Percentiles rank a stretch among this genome's conserved stretches.
Conservation (phyloP, 2,888 invertebrate species). For the Tetropium fuscum region DNA sequence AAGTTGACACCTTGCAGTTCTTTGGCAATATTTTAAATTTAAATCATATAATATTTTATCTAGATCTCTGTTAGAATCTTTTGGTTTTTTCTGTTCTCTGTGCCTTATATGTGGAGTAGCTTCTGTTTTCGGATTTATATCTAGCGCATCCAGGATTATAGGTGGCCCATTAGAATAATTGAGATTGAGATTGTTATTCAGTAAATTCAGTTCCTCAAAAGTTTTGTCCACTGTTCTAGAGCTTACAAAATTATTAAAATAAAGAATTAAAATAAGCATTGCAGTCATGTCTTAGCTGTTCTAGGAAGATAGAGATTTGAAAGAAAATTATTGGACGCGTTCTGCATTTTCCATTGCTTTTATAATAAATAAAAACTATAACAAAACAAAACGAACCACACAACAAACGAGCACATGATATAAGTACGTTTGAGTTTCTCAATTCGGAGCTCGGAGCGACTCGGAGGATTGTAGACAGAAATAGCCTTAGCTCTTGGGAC, state of each 20-base stretch:
- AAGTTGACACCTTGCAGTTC: constrained; percentile 77
- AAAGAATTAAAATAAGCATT: neutral
- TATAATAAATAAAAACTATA: neutral
- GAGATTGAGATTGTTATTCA: no score
- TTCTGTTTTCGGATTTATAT: constrained; percentile 1
- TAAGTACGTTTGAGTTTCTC: no score
- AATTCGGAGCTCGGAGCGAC: no score
- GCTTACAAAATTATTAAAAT: neutral
- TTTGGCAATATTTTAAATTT: constrained; percentile 76
- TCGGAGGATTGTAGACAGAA: neutral
- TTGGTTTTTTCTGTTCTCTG: constrained; percentile 42
- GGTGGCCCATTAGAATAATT: no score
- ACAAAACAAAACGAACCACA: neutral
- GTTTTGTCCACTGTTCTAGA: neutral
- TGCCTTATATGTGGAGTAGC: constrained; percentile 44
- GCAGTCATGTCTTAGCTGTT: constrained; percentile 1
- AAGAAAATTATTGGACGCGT: neutral
- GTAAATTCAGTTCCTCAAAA: neutral
- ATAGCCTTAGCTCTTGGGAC: neutral
- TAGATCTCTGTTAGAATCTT: constrained; percentile 48
- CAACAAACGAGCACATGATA: neutral
- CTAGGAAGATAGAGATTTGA: neutral
- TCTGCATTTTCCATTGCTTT: neutral
- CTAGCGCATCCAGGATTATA: no score
- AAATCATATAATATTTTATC: constrained; percentile 65